Base-by-base conservation (phyloP, 2,888 invertebrate species). In the Cinara cedri region DNA sequence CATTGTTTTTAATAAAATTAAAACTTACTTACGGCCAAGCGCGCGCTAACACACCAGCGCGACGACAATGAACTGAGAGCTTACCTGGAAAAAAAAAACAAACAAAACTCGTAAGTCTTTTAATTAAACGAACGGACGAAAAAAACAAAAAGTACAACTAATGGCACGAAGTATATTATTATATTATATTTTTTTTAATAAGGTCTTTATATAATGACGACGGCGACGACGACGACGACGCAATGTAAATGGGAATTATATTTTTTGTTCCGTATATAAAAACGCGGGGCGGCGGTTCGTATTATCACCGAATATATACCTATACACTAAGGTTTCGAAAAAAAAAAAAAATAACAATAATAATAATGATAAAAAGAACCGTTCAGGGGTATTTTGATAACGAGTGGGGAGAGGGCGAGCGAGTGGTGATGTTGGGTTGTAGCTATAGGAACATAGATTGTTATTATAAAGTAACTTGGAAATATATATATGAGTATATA, bases 61-160 rank as follows among this genome's bases (percentile, higher is more conserved):
- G 34, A 66, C 57, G 66, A 68, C 66, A 49, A 60, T 55, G 46
- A 54, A 19, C 14, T 11, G 19, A 3, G 42, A 68, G 57, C 76
- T 76, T 76, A 76, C 76, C 76, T 76, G 76, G 34, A 76, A 68
- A 66, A 16, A 71, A 55, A 21, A 74, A 54, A 54, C 9, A 49
- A 49, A 74, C n/a, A 19, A 42, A 63, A 75, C 55, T 63, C 51
- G 34, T 63, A 63, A 74, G 62, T 74, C 34, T 62, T 62, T 68
- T 55, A 68, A 76, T 76, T 66, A 26, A 75, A 66, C 3, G n/a
- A 4, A 4, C 0, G 9, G 42, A 68, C 49, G 14, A 13, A 24
- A 19, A 19, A 54, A 57, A 26, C 1, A 51, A 21, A 51, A 63
- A 34, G 6, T 34, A 34, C 34, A 4, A 74, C 21, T 62, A 62